Evolutionary conservation across 2,113 vertebrate species (phyloP).

Genomic region (Laticauda laticaudata): DNA sequence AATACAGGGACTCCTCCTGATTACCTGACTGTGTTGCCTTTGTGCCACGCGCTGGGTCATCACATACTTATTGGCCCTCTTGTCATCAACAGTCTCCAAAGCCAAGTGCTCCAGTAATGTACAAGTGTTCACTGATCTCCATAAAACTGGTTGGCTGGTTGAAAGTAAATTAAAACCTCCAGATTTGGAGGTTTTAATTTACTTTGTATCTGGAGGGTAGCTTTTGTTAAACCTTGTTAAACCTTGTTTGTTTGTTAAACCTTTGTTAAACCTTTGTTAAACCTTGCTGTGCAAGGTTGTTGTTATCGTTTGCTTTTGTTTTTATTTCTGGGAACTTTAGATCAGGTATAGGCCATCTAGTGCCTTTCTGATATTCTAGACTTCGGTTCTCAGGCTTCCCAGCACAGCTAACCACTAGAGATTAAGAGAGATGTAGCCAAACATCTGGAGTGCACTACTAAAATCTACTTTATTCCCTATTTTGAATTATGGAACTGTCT

Average conservation of each 20-base stretch:
- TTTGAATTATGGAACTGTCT: background rate
- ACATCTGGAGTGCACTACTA: background rate
- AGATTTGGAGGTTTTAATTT: background rate
- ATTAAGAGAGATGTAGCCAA: background rate
- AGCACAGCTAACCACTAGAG: background rate
- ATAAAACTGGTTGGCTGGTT: background rate
- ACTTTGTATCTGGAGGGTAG: background rate
- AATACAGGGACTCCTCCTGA: no score
- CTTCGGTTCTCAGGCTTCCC: background rate
- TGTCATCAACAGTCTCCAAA: background rate
- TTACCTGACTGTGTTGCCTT: no score
- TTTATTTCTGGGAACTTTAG: background rate
- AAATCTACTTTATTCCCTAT: background rate
- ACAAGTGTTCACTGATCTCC: background rate
- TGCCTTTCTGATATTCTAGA: background rate
- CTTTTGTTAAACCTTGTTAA: background rate
- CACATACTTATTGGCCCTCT: background rate
- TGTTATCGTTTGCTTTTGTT: background rate
- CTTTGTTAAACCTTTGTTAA: no score
- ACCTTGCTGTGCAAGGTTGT: background rate
- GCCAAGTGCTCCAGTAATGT: background rate
- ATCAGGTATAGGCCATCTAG: background rate
- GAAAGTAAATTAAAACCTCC: background rate
- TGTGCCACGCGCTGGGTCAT: no score
- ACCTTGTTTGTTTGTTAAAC: no score